These are phyloP conservation scores for Hafferia zeledoni DNA, from an alignment of 2,797 vertebrate genomes.

Conservation along the genomic window DNA sequence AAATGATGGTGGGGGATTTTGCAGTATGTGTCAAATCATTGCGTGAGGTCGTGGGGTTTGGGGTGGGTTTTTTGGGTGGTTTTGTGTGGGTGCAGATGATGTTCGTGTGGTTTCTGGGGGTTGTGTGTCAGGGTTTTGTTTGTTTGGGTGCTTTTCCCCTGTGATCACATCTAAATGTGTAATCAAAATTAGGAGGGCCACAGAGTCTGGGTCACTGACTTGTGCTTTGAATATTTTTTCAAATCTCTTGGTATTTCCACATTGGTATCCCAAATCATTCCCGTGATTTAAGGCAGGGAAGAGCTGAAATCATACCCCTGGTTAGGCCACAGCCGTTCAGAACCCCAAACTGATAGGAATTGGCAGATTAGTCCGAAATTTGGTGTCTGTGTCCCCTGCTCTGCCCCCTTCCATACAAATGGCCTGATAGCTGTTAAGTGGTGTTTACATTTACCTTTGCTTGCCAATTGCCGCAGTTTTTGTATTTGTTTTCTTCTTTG, in stretches of 20 bases:
- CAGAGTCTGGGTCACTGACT: not conserved
- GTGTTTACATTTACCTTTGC: not conserved
- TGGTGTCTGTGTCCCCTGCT: fast-evolving
- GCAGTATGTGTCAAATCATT: not conserved
- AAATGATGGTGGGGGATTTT: not conserved
- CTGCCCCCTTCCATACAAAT: not conserved
- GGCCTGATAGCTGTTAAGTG: not conserved
- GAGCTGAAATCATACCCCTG: not conserved
- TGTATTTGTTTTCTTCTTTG: not conserved
- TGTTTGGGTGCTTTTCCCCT: not conserved
- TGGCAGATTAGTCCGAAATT: not conserved
- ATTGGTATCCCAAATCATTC: not conserved
- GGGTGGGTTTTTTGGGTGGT: not conserved
- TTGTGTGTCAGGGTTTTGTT: not conserved
- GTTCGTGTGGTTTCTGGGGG: fast-evolving
- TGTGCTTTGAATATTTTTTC: not conserved
- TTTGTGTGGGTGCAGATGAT: not conserved
- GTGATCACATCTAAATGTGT: not conserved
- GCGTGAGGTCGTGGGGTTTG: fast-evolving
- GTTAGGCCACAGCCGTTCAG: not conserved
- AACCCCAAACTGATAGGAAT: not conserved
- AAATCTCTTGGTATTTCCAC: not conserved
- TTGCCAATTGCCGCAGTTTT: not conserved
- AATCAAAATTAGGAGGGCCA: not conserved
- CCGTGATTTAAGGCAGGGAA: not conserved